Conservation (phyloP, 35 echinoderm and acorn worm genomes). For the Patiria miniata region DNA sequence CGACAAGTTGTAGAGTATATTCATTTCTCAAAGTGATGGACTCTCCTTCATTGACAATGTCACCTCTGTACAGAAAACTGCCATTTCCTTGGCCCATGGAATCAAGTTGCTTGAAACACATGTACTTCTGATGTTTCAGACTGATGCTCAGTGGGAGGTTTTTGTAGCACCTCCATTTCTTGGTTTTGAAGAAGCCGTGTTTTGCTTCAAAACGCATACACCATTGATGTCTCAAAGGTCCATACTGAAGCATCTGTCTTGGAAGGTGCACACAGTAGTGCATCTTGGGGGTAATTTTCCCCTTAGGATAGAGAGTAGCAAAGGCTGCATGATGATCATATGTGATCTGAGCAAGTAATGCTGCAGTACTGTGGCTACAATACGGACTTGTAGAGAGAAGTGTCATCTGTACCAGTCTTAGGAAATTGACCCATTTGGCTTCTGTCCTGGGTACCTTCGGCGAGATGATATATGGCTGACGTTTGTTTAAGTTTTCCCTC, state of each 20-base stretch:
- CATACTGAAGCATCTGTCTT: constrained; percentile 42
- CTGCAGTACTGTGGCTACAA: constrained; percentile 40
- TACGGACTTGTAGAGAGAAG: constrained; percentile 46
- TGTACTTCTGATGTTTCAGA: constrained; percentile 55
- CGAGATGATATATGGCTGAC: constrained; percentile 54
- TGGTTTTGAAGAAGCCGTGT: constrained; percentile 49
- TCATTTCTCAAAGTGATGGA: not conserved
- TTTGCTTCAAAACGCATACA: constrained; percentile 73
- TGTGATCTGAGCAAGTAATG: constrained; percentile 29
- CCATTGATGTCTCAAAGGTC: constrained; percentile 34
- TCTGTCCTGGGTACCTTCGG: constrained; percentile 40
- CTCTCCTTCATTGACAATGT: constrained; percentile 42
- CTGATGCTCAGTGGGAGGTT: constrained; percentile 52
- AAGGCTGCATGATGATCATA: constrained; percentile 40
- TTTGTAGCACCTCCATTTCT: constrained; percentile 58
- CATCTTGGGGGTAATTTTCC: constrained; percentile 46
- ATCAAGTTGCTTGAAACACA: constrained; percentile 55
- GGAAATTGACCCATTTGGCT: constrained; percentile 61
- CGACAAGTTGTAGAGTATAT: constrained; percentile 28
- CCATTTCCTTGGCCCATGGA: not conserved
- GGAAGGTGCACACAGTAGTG: constrained; percentile 50
- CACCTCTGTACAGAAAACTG: constrained; percentile 37
- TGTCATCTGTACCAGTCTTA: constrained; percentile 51
- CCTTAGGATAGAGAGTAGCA: constrained; percentile 8
- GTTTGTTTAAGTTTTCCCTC: constrained; percentile 59